A percentile compares a stretch with the other conserved stretches of the same genome.
Evolutionary conservation across 2,888 invertebrate genomes (phyloP).

Genomic region (Euproctis similis): DNA sequence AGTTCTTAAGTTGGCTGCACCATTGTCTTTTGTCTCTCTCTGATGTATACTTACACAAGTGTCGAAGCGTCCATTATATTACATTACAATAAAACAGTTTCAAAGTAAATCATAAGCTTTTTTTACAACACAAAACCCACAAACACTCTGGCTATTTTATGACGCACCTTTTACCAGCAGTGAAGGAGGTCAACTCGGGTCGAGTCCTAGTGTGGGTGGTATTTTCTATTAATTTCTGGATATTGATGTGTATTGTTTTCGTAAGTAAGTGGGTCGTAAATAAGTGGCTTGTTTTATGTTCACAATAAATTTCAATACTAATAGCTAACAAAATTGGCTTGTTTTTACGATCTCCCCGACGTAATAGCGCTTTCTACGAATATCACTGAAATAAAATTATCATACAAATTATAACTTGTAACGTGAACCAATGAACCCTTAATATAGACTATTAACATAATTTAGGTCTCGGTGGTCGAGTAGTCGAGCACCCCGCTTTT

Average conservation of each 20-base stretch:
- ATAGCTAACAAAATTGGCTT: slow-evolving; percentile 9
- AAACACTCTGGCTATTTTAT: background rate
- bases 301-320: slow-evolving; percentile 19
- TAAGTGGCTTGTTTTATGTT: slow-evolving; percentile 11
- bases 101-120: too few relatives aligned
- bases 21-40: too few relatives aligned
- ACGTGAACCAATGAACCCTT: too few relatives aligned
- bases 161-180: too few relatives aligned
- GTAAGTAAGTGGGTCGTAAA: slow-evolving; percentile 16
- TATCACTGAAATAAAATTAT: slow-evolving; percentile 1
- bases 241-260: slow-evolving; percentile 26
- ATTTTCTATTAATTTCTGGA: slow-evolving; percentile 17
- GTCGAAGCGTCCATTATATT: too few relatives aligned
- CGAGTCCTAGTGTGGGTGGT: slow-evolving; percentile 3
- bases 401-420: background rate
- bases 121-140: too few relatives aligned
- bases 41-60: too few relatives aligned
- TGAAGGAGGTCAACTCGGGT: slow-evolving; percentile 1
- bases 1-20: too few relatives aligned
- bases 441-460: too few relatives aligned
- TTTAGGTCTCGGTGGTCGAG: too few relatives aligned
- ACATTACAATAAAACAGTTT: background rate
- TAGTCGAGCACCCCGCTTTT: too few relatives aligned
- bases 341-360: slow-evolving; percentile 1
- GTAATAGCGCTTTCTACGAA: slow-evolving; percentile 1